phyloP scores from a whole-genome alignment of 2,888 invertebrate genomes.

The Trichopoda pennipes region DNA sequence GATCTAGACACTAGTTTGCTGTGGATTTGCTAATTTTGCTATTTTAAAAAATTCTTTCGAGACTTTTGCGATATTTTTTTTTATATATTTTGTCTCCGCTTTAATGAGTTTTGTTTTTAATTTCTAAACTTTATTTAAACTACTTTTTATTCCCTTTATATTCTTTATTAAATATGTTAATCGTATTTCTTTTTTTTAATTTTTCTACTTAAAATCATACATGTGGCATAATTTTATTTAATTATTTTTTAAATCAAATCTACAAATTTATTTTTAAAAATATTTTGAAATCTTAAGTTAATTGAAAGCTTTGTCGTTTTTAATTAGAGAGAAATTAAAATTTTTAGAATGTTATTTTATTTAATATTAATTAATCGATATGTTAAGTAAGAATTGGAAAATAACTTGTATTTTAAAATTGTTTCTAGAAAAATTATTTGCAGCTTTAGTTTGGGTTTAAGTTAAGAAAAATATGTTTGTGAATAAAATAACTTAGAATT shows the following conservation, averaged over 20 bases:
- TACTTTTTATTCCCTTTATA: neutral
- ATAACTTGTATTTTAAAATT: neutral
- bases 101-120: neutral
- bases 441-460: no score
- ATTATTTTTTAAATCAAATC: neutral
- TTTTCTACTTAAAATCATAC: neutral
- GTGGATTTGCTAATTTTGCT: no score
- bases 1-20: no score
- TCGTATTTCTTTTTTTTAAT: neutral
- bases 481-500: no score
- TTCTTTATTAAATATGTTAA: neutral
- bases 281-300: neutral
- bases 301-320: neutral
- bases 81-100: neutral
- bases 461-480: no score
- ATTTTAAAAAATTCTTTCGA: no score
- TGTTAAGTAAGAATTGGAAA: neutral
- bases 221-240: neutral
- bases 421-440: conserved; percentile 1
- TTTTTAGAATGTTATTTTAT: neutral
- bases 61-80: no score
- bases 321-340: neutral
- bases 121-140: neutral
- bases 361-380: neutral
- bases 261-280: conserved; percentile 1